Conservation (phyloP, 2,888 invertebrate species). For the Protodeltote pygarga region DNA sequence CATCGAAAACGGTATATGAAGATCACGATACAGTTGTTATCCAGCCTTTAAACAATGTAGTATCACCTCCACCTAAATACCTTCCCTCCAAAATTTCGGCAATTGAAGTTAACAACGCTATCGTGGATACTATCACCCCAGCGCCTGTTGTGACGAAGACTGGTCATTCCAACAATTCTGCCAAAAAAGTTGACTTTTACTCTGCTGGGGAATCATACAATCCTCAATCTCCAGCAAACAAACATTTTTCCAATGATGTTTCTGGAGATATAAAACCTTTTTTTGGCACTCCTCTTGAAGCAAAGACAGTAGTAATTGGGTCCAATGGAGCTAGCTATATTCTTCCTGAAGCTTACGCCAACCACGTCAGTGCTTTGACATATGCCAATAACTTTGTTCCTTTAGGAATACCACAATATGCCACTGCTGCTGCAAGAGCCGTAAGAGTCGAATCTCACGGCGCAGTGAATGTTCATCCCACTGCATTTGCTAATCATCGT, state of each 20-base stretch:
- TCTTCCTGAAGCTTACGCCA: neutral
- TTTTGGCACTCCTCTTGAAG: conserved; percentile 9
- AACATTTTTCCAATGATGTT: conserved; percentile 18
- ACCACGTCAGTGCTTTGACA: neutral
- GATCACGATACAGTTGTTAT: no score
- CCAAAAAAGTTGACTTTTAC: neutral
- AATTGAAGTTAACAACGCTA: conserved; percentile 11
- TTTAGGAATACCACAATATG: conserved; percentile 2
- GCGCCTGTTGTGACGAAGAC: neutral
- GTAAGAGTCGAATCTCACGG: conserved; percentile 7
- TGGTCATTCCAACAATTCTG: conserved; percentile 1
- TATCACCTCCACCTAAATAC: neutral
- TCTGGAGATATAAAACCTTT: conserved; percentile 12
- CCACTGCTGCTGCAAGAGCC: neutral
- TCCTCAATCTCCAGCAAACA: conserved; percentile 6
- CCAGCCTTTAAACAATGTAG: neutral
- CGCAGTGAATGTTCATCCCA: conserved; percentile 1
- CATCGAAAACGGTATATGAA: no score
- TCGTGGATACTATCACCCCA: conserved; percentile 14
- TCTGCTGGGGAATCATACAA: conserved; percentile 11
- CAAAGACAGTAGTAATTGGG: conserved; percentile 9
- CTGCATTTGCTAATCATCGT: neutral
- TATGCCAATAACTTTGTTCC: conserved; percentile 7
- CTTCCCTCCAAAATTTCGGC: neutral
- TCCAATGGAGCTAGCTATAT: conserved; percentile 1